Percentiles rank a stretch among this genome's conserved stretches.
phyloP scores from a whole-genome alignment of 1,140 invertebrate species.

The Macrocentrus cingulum region DNA sequence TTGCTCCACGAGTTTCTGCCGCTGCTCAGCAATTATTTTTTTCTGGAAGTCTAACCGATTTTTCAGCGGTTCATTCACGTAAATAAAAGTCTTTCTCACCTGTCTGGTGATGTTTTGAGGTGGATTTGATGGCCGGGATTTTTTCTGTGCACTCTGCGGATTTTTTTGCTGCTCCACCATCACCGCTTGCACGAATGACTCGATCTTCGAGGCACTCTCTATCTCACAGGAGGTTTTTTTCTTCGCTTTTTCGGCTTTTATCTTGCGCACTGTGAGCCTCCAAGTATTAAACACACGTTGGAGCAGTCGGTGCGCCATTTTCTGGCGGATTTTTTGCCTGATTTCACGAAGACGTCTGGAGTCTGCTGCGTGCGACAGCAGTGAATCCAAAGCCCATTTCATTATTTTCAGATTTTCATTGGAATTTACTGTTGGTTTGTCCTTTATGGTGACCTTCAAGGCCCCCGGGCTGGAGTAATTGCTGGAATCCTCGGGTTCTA shows the following conservation, averaged over 20 bases:
- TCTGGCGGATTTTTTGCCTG: slow-evolving; percentile 34
- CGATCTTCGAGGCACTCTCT: slow-evolving; percentile 45
- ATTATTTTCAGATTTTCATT: slow-evolving; percentile 30
- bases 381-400: slow-evolving; percentile 33
- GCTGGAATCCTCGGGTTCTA: neutral
- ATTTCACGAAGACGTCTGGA: slow-evolving; percentile 35
- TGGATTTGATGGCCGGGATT: neutral
- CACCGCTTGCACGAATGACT: slow-evolving; percentile 46
- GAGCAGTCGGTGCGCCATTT: slow-evolving; percentile 17
- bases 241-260: slow-evolving; percentile 19
- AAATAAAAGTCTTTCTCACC: slow-evolving; percentile 4
- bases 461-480: slow-evolving; percentile 1
- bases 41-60: slow-evolving; percentile 44
- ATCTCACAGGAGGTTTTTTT: slow-evolving; percentile 29
- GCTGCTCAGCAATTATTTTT: slow-evolving; percentile 50
- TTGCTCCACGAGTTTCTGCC: slow-evolving; percentile 43
- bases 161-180: slow-evolving; percentile 32
- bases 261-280: slow-evolving; percentile 24
- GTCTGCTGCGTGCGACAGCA: slow-evolving; percentile 31
- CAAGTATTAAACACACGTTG: slow-evolving; percentile 38
- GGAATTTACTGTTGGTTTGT: slow-evolving; percentile 38
- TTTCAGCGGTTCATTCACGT: slow-evolving; percentile 31
- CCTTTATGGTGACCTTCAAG: slow-evolving; percentile 52
- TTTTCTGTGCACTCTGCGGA: neutral
- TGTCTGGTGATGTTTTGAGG: neutral